Evolutionary conservation across 1,140 invertebrate species (phyloP).

Genomic region (Caenorhabditis brenneri): DNA sequence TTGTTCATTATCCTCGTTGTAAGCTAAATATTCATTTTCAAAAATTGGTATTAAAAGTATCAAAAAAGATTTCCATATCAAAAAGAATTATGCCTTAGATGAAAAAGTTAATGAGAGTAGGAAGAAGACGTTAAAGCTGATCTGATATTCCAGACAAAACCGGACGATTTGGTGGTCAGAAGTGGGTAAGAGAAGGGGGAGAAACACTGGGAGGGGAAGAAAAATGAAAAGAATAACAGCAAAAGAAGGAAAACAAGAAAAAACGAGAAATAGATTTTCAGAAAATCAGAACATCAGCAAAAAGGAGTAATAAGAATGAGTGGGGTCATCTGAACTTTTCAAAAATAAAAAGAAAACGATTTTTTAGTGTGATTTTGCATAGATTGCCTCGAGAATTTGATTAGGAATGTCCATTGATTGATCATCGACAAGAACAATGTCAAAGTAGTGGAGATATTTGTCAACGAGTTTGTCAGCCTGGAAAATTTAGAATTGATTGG

Average conservation of each 20-base stretch:
- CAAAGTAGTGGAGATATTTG: constrained; percentile 49
- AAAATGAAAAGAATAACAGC: neutral
- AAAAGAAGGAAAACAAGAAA: neutral
- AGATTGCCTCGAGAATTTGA: constrained; percentile 34
- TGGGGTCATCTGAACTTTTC: neutral
- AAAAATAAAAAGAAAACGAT: neutral
- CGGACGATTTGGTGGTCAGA: neutral
- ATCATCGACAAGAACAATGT: constrained; percentile 49
- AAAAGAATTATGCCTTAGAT: constrained; percentile 7
- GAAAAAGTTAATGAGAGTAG: neutral
- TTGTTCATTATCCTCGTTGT: no score
- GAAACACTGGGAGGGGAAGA: neutral
- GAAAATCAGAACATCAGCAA: constrained; percentile 9
- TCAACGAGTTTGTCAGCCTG: constrained; percentile 51
- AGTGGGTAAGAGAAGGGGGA: neutral
- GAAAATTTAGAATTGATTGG: neutral
- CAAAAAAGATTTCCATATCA: neutral
- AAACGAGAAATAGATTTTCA: neutral
- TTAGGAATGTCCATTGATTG: constrained; percentile 32
- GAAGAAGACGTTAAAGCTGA: neutral
- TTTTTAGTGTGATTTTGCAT: neutral
- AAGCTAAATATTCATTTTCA: no score
- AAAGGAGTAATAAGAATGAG: neutral
- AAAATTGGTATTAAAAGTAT: no score
- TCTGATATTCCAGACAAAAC: constrained; percentile 29